Evolutionary conservation across 1,140 invertebrate species (phyloP).

Genomic region (Calliphora vicina): DNA sequence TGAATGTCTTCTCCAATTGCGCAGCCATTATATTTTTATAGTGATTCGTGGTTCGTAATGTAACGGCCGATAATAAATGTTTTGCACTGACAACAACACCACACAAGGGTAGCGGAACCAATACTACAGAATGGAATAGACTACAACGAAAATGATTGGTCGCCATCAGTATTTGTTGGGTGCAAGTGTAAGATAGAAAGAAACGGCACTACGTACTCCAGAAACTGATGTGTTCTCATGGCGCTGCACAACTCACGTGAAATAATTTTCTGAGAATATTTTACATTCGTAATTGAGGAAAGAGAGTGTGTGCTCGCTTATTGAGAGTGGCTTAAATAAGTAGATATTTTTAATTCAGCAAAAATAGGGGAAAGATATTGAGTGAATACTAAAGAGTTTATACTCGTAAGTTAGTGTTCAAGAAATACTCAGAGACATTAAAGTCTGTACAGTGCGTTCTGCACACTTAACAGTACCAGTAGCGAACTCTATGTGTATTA

Average conservation of each 20-base stretch:
- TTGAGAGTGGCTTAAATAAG: not conserved
- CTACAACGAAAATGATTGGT: not conserved
- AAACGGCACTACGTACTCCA: not conserved
- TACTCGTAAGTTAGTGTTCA: no score
- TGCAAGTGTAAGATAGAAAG: not conserved
- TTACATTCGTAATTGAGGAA: not conserved
- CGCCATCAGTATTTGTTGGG: not conserved
- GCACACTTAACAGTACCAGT: no score
- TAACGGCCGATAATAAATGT: not conserved
- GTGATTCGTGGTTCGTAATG: not conserved
- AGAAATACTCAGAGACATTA: no score
- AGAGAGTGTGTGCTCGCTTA: not conserved
- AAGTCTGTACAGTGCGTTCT: no score
- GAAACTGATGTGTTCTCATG: not conserved
- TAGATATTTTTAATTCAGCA: not conserved
- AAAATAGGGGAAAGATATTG: not conserved
- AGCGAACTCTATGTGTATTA: no score
- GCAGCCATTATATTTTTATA: not conserved
- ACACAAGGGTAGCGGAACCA: not conserved
- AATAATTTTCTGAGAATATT: not conserved
- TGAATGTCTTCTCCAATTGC: not conserved
- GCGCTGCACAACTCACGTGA: not conserved
- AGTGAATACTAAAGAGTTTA: not conserved
- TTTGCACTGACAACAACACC: not conserved
- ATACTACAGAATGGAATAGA: not conserved